Evolutionary conservation across 1,140 invertebrate species (phyloP).

Genomic region (Dreissena rostriformis): DNA sequence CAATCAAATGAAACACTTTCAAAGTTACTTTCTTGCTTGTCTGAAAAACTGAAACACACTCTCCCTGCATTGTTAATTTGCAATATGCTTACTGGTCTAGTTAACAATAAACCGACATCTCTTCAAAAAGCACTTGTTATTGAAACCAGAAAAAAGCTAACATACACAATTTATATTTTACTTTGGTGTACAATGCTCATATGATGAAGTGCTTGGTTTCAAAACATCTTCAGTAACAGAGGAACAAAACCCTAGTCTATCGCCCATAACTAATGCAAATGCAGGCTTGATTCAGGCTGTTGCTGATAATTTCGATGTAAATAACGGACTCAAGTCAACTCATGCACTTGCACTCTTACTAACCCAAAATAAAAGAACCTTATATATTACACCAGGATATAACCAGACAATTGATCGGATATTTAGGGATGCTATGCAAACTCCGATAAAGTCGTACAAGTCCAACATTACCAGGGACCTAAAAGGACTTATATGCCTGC

Average conservation of each 20-base stretch:
- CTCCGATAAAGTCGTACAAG: too few species aligned
- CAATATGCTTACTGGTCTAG: slow-evolving; percentile 47
- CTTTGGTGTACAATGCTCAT: slow-evolving; percentile 52
- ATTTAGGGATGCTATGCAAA: too few species aligned
- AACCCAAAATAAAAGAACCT: slow-evolving; percentile 5
- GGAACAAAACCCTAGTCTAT: background rate
- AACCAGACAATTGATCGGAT: too few species aligned
- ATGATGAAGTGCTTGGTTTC: slow-evolving; percentile 61
- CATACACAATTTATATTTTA: slow-evolving; percentile 34
- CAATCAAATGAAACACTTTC: background rate
- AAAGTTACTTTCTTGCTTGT: background rate
- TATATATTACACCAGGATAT: too few species aligned
- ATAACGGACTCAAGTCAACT: slow-evolving; percentile 56
- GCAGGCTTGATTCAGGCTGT: slow-evolving; percentile 46
- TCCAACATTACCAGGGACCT: slow-evolving; percentile 12
- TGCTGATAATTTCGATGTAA: slow-evolving; percentile 61
- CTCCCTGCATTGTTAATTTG: slow-evolving; percentile 53
- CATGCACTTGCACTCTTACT: slow-evolving; percentile 54
- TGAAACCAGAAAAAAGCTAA: slow-evolving; percentile 6
- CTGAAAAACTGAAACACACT: slow-evolving; percentile 2
- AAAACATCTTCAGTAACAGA: slow-evolving; percentile 35
- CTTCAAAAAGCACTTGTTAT: slow-evolving; percentile 59
- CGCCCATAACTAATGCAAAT: background rate
- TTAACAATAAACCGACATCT: slow-evolving; percentile 34
- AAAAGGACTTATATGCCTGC: too few species aligned